Evolutionary conservation across 2,888 invertebrate genomes (phyloP).

Genomic region (Mermis nigrescens): DNA sequence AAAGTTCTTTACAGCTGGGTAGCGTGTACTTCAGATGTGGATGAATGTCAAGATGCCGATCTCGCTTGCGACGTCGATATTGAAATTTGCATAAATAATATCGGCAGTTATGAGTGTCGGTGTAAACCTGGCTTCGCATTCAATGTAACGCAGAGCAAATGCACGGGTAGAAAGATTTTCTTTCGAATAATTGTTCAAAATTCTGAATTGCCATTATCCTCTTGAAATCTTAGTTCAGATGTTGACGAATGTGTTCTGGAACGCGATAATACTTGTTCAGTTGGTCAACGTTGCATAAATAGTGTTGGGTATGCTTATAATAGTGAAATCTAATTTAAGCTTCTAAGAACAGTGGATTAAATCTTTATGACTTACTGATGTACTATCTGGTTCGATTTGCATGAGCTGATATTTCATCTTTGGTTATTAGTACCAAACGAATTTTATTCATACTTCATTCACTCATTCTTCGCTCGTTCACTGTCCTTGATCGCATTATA

Average conservation of each 20-base stretch:
- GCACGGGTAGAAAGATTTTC: constrained; percentile 9
- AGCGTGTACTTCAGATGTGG: constrained; percentile 8
- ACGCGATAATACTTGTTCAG: constrained; percentile 23
- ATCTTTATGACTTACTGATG: too few species aligned
- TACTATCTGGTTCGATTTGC: too few species aligned
- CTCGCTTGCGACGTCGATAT: not conserved
- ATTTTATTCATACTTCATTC: too few species aligned
- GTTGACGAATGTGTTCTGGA: constrained; percentile 29
- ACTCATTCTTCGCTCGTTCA: too few species aligned
- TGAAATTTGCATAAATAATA: constrained; percentile 9
- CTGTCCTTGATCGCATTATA: too few species aligned
- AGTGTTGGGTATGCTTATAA: constrained; percentile 17
- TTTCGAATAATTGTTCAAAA: too few species aligned
- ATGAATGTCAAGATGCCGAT: constrained; percentile 9
- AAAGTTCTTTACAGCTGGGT: too few species aligned
- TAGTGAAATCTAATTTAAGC: not conserved
- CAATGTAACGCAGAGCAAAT: not conserved
- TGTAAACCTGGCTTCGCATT: constrained; percentile 9
- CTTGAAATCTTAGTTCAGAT: constrained; percentile 17
- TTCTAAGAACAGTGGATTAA: too few species aligned
- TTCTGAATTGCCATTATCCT: too few species aligned
- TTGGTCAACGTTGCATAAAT: constrained; percentile 29
- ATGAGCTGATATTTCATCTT: too few species aligned
- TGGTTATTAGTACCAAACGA: too few species aligned
- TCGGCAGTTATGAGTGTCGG: constrained; percentile 10